Evolutionary conservation across 2,113 vertebrate genomes (phyloP).

Genomic region (Neofelis nebulosa): DNA sequence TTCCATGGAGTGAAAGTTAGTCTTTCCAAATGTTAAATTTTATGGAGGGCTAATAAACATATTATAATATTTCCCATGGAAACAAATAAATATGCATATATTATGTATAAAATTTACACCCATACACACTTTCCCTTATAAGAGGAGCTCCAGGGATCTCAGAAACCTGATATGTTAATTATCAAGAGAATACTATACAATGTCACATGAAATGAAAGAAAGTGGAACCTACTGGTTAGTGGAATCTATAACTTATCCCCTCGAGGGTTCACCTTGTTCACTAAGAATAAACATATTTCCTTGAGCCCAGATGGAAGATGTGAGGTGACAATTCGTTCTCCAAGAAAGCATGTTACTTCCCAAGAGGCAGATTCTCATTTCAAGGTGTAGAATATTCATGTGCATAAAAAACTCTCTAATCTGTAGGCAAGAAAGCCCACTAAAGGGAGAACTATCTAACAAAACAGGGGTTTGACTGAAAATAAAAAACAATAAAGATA

Average conservation of each 20-base stretch:
- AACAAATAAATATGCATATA: background rate
- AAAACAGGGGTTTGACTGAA: background rate
- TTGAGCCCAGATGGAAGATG: constrained; percentile 67
- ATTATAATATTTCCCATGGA: background rate
- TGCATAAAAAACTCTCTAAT: background rate
- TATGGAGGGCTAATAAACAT: background rate
- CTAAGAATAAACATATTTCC: constrained; percentile 65
- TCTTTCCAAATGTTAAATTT: constrained; percentile 30
- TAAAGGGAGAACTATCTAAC: background rate
- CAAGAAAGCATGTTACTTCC: constrained; percentile 22
- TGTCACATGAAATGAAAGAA: constrained; percentile 39
- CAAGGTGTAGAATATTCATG: constrained; percentile 50
- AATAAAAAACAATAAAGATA: constrained; percentile 12
- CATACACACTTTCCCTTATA: background rate
- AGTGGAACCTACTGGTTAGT: background rate
- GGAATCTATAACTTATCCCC: constrained; percentile 31
- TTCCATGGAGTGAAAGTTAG: background rate
- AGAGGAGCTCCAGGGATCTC: background rate
- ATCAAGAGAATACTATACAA: constrained; percentile 47
- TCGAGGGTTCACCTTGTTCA: constrained; percentile 39
- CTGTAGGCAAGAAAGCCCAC: background rate
- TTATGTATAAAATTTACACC: background rate
- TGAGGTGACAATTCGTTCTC: constrained; percentile 69
- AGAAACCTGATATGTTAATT: constrained; percentile 39
- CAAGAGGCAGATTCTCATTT: constrained; percentile 60